phyloP scores from a whole-genome alignment of 2,888 invertebrate genomes.

The Lasius fuliginosus region DNA sequence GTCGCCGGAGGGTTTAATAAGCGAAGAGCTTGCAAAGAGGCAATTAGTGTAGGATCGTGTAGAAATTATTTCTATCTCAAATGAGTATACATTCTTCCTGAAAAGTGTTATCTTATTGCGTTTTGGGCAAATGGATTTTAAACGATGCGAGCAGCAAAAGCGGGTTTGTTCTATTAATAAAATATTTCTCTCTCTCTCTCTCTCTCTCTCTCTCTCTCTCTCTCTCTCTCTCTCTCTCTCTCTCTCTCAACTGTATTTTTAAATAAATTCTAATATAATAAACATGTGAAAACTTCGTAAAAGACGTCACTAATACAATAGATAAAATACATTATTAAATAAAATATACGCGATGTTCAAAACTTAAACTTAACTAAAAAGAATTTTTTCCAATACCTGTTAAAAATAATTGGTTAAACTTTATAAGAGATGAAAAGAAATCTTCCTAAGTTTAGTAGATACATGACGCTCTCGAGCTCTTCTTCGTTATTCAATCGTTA shows the following conservation, averaged over 20 bases:
- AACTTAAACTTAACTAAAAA: neutral
- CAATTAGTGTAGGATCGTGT: conserved; percentile 44
- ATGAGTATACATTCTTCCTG: conserved; percentile 17
- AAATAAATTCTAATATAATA: conserved; percentile 13
- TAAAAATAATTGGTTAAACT: conserved; percentile 49
- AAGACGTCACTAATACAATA: neutral
- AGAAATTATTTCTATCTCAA: conserved; percentile 42
- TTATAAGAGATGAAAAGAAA: conserved; percentile 30
- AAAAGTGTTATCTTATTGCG: conserved; percentile 9
- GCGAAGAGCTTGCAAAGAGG: conserved; percentile 34
- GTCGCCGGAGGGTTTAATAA: conserved; percentile 52
- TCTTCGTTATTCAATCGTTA: conserved; percentile 38
- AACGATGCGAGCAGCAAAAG: neutral
- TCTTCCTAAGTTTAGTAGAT: conserved; percentile 4
- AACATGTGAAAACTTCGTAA: neutral
- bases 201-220: neutral
- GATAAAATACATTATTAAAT: neutral
- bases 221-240: no score
- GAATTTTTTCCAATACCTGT: neutral
- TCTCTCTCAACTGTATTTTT: neutral
- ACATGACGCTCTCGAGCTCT: conserved; percentile 7
- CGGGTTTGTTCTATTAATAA: neutral
- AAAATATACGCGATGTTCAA: neutral
- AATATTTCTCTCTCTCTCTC: neutral
- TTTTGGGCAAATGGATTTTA: conserved; percentile 18